Evolutionary conservation across 2,113 vertebrate genomes (phyloP).

Genomic region (Cebidichthys violaceus): DNA sequence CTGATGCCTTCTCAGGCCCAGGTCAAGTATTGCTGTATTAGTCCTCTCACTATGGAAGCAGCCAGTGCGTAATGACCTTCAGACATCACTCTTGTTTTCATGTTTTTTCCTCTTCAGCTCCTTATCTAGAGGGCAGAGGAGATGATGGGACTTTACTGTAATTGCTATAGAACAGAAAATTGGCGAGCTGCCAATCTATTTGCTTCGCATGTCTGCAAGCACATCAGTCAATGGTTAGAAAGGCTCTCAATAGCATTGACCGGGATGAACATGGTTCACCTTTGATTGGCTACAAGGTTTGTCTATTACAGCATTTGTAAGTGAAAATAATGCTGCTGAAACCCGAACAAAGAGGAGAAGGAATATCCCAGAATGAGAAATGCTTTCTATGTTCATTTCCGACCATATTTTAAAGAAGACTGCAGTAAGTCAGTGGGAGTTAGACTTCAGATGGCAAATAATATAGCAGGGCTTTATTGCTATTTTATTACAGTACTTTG

Average conservation of each 20-base stretch:
- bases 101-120: conserved; percentile 11
- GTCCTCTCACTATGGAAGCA: conserved; percentile 1
- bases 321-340: conserved; percentile 14
- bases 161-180: conserved; percentile 59
- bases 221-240: conserved; percentile 57
- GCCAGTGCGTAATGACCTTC: conserved; percentile 23
- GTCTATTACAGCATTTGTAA: conserved; percentile 13
- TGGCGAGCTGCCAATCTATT: conserved; percentile 63
- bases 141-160: conserved; percentile 51
- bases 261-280: conserved; percentile 23
- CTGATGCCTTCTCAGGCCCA: conserved; percentile 34
- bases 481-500: conserved; percentile 1
- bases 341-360: neutral
- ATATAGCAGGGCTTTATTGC: neutral
- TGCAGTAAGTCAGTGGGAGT: neutral
- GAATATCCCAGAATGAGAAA: neutral
- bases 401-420: neutral
- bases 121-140: conserved; percentile 39
- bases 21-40: conserved; percentile 25
- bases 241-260: conserved; percentile 35
- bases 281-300: conserved; percentile 37
- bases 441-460: neutral
- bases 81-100: conserved; percentile 33
- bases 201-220: conserved; percentile 40
- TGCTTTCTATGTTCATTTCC: neutral